Percentiles rank a stretch among this genome's conserved stretches.
Conservation (phyloP, 2,797 vertebrate species). For the Novumbra hubbsi region DNA sequence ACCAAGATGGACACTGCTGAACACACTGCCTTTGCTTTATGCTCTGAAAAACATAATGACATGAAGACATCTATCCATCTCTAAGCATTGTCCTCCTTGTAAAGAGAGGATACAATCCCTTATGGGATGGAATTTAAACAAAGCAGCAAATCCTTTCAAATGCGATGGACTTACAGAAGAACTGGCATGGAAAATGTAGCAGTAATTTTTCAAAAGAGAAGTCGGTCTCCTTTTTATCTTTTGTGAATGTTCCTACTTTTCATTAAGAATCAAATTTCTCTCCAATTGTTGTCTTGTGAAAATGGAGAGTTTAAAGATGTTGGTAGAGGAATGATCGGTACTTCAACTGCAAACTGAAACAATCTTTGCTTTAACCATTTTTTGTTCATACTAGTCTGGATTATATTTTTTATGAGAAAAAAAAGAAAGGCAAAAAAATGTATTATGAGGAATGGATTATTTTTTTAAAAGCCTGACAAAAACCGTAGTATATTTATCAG, state of each 20-base stretch:
- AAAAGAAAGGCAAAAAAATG: constrained; percentile 4
- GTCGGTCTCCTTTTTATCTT: constrained; percentile 12
- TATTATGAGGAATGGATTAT: background rate
- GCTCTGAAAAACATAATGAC: constrained; percentile 12
- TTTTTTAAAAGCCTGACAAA: background rate
- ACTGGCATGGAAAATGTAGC: constrained; percentile 37
- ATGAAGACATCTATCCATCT: constrained; percentile 33
- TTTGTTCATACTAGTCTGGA: constrained; percentile 30
- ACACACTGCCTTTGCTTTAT: constrained; percentile 21
- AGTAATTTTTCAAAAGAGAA: constrained; percentile 10
- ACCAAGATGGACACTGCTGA: constrained; percentile 14
- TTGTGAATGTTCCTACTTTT: constrained; percentile 12
- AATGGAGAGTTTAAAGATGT: constrained; percentile 17
- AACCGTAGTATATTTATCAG: background rate
- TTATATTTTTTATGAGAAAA: constrained; percentile 43
- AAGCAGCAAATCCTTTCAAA: constrained; percentile 5
- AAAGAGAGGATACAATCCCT: background rate
- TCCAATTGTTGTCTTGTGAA: constrained; percentile 17
- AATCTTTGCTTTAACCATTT: constrained; percentile 26
- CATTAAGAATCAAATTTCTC: constrained; percentile 15
- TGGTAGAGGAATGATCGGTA: constrained; percentile 31
- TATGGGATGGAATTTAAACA: background rate
- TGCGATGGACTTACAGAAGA: constrained; percentile 20
- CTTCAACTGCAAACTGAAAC: constrained; percentile 37
- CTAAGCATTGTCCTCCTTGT: background rate